Evolutionary conservation across 2,888 invertebrate genomes (phyloP).

Genomic region (Euspilapteryx auroguttella): DNA sequence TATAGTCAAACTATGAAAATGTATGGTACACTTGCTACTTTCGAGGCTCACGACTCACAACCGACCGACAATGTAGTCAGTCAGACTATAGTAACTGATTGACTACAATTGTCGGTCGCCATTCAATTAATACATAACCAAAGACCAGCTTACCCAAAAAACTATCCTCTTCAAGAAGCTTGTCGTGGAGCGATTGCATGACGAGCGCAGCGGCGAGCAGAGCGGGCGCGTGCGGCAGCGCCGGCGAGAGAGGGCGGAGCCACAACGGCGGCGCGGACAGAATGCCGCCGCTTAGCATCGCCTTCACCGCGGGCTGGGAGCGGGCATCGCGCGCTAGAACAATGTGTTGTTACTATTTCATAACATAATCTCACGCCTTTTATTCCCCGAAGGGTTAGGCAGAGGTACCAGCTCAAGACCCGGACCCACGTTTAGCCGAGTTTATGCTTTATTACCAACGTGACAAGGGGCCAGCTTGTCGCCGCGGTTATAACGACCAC

Average conservation of each 20-base stretch:
- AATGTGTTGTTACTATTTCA: not conserved
- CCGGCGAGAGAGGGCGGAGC: conserved; percentile 63
- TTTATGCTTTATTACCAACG: no score
- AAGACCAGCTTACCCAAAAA: conserved; percentile 61
- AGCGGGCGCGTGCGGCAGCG: conserved; percentile 60
- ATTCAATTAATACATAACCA: not conserved
- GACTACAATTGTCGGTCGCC: conserved; percentile 2
- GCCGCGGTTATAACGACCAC: no score
- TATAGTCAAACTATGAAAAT: no score
- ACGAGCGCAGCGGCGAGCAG: conserved; percentile 46
- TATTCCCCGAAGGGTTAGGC: no score
- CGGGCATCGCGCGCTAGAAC: conserved; percentile 6
- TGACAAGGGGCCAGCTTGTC: no score
- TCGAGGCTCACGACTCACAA: no score
- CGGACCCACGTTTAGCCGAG: no score
- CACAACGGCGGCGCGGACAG: conserved; percentile 55
- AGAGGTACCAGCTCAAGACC: no score
- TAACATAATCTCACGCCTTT: no score
- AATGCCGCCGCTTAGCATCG: conserved; percentile 56
- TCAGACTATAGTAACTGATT: no score
- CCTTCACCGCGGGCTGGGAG: conserved; percentile 17
- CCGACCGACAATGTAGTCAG: no score
- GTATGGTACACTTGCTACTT: no score
- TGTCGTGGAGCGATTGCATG: conserved; percentile 53
- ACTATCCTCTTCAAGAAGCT: conserved; percentile 57